Conservation (phyloP, 2,113 vertebrate genomes). For the Circaetus gallicus region DNA sequence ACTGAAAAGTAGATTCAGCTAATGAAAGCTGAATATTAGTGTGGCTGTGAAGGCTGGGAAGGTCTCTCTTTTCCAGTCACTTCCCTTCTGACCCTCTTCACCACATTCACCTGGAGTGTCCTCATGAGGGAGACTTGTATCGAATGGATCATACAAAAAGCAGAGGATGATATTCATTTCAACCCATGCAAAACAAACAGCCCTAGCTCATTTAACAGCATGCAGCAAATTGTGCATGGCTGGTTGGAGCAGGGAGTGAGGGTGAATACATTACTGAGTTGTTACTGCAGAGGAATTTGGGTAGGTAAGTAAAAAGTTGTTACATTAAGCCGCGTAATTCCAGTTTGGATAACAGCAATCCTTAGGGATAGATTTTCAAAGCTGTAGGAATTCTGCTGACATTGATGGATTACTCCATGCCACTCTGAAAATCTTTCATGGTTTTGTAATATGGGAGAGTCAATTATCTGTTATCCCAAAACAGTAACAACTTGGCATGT, state of each 20-base stretch:
- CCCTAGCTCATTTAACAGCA: neutral
- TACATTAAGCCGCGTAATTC: neutral
- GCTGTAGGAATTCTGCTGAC: conserved; percentile 7
- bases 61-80: neutral
- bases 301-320: neutral
- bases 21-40: neutral
- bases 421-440: neutral
- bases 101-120: neutral
- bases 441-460: neutral
- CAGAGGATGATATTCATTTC: neutral
- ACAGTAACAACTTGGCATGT: neutral
- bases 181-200: neutral
- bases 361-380: conserved; percentile 7
- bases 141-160: neutral
- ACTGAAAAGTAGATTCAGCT: neutral
- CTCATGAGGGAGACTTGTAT: neutral
- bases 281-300: neutral
- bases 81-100: neutral
- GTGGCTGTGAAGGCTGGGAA: neutral
- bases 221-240: neutral
- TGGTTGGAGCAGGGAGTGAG: neutral
- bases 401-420: neutral
- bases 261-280: neutral
- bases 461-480: neutral
- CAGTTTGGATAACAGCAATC: neutral